Conservation (phyloP, 2,113 vertebrate genomes). For the Stictonetta naevosa region DNA sequence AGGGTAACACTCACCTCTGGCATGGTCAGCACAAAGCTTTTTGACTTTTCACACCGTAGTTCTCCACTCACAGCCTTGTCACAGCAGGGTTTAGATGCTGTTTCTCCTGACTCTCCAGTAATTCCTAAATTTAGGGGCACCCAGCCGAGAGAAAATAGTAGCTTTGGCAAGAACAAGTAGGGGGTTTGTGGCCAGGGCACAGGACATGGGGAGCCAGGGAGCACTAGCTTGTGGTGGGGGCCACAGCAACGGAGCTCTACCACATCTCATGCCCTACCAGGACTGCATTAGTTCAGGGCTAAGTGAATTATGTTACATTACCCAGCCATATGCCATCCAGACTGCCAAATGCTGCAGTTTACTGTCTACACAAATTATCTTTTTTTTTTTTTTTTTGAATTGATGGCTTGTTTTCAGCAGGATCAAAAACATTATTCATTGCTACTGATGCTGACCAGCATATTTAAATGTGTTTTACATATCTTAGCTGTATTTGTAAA, state of each 20-base stretch:
- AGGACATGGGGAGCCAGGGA: background rate
- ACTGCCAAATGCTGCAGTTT: background rate
- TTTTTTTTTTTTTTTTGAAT: background rate
- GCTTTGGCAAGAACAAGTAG: background rate
- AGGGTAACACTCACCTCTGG: background rate
- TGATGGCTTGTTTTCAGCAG: background rate
- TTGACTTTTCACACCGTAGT: background rate
- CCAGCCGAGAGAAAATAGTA: background rate
- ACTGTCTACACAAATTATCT: background rate
- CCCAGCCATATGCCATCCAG: background rate
- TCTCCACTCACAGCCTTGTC: rapidly evolving
- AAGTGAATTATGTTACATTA: background rate
- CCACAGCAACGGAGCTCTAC: background rate
- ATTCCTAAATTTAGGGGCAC: background rate
- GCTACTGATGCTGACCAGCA: background rate
- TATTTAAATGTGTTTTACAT: background rate
- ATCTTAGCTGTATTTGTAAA: background rate
- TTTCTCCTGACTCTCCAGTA: background rate
- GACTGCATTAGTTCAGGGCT: background rate
- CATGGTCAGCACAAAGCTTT: background rate
- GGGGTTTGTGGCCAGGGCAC: background rate
- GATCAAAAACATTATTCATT: background rate
- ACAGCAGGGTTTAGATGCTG: background rate
- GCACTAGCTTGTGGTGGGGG: background rate
- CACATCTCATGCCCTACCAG: background rate